A percentile compares a stretch with the other conserved stretches of the same genome.
phyloP scores from a whole-genome alignment of 2,797 vertebrate species.

The Acomys russatus region DNA sequence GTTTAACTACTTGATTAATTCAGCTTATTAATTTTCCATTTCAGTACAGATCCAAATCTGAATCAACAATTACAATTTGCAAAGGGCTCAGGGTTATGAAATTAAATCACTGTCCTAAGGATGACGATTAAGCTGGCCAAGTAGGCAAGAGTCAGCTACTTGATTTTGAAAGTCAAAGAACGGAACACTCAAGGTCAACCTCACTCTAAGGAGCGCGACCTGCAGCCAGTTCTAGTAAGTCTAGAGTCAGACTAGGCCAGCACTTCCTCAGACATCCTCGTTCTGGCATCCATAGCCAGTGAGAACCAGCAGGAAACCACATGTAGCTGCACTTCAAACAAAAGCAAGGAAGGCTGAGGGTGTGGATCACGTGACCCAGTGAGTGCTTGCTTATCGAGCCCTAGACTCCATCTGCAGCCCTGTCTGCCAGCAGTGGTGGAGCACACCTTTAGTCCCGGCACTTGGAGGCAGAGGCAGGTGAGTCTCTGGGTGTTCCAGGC shows the following conservation, averaged over 20 bases:
- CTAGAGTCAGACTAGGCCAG: slow-evolving; percentile 35
- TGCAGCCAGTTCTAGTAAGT: slow-evolving; percentile 24
- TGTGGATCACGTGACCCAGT: neutral
- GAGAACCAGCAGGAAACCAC: slow-evolving; percentile 54
- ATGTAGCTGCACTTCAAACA: slow-evolving; percentile 39
- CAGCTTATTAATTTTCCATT: slow-evolving; percentile 59
- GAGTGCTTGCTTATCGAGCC: neutral
- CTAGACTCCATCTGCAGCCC: neutral
- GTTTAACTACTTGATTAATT: slow-evolving; percentile 60
- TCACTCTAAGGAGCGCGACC: slow-evolving; percentile 43
- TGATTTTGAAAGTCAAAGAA: slow-evolving; percentile 40
- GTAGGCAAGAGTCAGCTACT: slow-evolving; percentile 31
- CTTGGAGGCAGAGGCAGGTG: too few species aligned
- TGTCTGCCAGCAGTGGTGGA: too few species aligned
- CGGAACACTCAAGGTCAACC: slow-evolving; percentile 51
- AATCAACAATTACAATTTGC: slow-evolving; percentile 64
- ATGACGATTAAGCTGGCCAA: slow-evolving; percentile 30
- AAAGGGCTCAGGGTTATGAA: slow-evolving; percentile 41
- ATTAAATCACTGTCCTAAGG: slow-evolving; percentile 45
- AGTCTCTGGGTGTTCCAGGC: too few species aligned
- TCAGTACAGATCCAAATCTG: slow-evolving; percentile 68
- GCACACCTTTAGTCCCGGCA: too few species aligned
- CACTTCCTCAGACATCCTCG: slow-evolving; percentile 58
- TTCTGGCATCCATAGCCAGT: slow-evolving; percentile 51
- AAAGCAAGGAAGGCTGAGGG: slow-evolving; percentile 14